Conservation (phyloP, 2,888 invertebrate genomes). For the Eretmocerus hayati region DNA sequence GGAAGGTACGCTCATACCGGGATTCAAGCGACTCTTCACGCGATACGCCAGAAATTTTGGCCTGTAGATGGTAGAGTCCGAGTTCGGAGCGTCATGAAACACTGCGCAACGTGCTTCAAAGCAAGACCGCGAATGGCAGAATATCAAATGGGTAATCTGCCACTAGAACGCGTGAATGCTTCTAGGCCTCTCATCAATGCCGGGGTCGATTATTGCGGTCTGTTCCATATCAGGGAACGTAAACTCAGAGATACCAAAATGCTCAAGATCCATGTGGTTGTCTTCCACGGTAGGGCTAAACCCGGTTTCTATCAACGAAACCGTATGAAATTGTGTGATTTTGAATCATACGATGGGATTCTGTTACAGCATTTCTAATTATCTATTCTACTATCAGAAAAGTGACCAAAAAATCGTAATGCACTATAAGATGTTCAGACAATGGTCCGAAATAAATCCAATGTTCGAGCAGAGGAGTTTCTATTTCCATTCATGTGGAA, state of each 20-base stretch:
- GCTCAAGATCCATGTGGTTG: too few species aligned
- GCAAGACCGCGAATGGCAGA: slow-evolving; percentile 18
- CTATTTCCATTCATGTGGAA: too few species aligned
- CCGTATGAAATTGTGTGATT: too few species aligned
- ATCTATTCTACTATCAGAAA: too few species aligned
- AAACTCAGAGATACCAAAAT: neutral
- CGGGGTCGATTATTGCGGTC: neutral
- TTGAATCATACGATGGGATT: too few species aligned
- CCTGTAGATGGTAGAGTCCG: slow-evolving; percentile 27
- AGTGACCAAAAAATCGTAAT: too few species aligned
- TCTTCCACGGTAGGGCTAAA: too few species aligned
- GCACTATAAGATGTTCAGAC: too few species aligned
- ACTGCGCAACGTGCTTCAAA: slow-evolving; percentile 33
- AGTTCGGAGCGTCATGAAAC: slow-evolving; percentile 24
- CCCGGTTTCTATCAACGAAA: too few species aligned
- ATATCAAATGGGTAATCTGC: neutral
- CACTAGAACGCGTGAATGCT: neutral
- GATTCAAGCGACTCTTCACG: slow-evolving; percentile 18
- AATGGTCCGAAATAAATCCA: too few species aligned
- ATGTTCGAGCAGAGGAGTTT: too few species aligned
- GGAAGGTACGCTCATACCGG: slow-evolving; percentile 25
- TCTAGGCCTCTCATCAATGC: neutral
- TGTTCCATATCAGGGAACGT: neutral
- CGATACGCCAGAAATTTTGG: slow-evolving; percentile 28
- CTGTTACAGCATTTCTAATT: too few species aligned